phyloP scores from a whole-genome alignment of 2,797 vertebrate genomes.

The Ibycter americanus region DNA sequence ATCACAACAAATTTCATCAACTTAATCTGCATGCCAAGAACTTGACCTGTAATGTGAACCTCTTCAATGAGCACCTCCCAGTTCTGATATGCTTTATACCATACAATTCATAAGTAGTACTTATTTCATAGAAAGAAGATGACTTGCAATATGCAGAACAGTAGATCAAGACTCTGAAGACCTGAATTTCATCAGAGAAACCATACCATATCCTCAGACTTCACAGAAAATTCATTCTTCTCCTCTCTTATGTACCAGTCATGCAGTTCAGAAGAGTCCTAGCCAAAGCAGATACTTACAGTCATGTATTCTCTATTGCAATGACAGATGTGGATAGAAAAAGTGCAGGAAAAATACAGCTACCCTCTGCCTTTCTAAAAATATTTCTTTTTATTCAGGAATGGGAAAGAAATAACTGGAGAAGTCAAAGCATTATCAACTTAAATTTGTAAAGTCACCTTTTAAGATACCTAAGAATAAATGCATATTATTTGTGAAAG shows the following conservation, averaged over 20 bases:
- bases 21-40: background rate
- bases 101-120: background rate
- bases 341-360: background rate
- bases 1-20: background rate
- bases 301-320: background rate
- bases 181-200: background rate
- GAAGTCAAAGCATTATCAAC: background rate
- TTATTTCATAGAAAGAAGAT: background rate
- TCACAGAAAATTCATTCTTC: background rate
- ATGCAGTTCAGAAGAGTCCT: background rate
- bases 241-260: background rate
- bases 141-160: background rate
- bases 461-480: background rate
- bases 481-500: background rate
- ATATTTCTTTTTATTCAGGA: background rate
- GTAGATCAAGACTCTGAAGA: background rate
- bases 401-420: background rate
- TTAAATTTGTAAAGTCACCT: background rate
- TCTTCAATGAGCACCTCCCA: background rate
- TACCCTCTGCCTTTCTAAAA: background rate
- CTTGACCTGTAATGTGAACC: background rate
- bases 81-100: background rate
- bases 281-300: background rate
- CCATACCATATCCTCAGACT: background rate
- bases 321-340: background rate